Evolutionary conservation across 2,113 vertebrate species (phyloP), one percentile per base, ranked within the genome.

Genomic region (Leucosticte australis): DNA sequence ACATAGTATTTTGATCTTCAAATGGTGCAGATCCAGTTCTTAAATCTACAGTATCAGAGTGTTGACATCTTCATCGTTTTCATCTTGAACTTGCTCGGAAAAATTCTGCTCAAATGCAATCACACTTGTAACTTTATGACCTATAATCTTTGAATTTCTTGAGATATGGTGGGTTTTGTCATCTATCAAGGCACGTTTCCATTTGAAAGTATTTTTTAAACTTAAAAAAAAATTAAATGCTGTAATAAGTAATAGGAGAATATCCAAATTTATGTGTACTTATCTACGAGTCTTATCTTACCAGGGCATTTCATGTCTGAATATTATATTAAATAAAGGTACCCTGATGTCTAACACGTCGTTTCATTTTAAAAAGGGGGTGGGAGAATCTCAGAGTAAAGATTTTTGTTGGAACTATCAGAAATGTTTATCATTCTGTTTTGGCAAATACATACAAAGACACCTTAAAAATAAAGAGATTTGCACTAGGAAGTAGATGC

Each of bases 241-340:
- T 98, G 94, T 97, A 95, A 84, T 93, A 93, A 94, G 68, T 97
- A 89, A 82, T 88, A 89, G 94, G 93, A 91, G 52, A 70, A 92
- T 95, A 94, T 94, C 87, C 89, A 92, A 95, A 91, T 95, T 94
- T 82, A 59, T 97, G 78, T 98, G 86, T 97, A 81, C 90, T 96
- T 93, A 79, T 21, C 70, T 88, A 80, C 57, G 20, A 92, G 86
- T 92, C 87, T 21, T 96, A 96, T 95, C 92, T 94, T 83, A 94
- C 46, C 89, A 96, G 95, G 86, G 89, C 95, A 96, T 92, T 93
- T 96, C 73, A 83, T 96, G 94, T 97, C 95, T 97, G 91, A 87
- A 89, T 97, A 96, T 97, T 87, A 96, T 97, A 75, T 97, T 94
- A 95, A 97, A 93, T 97, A 97, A 97, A 97, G 96, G 88, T 95